Base-by-base conservation (phyloP, 2,888 invertebrate genomes). In the Koerneria pararmatus region DNA sequence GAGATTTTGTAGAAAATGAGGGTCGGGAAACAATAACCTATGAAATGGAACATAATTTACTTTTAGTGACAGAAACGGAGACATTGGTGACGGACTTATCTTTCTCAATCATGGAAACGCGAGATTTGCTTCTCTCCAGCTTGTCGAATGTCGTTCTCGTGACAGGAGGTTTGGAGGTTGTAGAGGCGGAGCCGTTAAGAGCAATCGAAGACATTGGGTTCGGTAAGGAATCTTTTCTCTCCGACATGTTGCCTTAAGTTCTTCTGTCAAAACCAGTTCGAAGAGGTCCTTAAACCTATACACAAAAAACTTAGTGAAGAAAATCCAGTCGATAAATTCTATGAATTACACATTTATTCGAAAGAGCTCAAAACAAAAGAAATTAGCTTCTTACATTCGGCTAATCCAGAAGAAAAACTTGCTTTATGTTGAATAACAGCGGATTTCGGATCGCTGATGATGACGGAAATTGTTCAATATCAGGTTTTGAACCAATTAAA, bases 81-180 rank as follows among this genome's bases (percentile, higher is more conserved):
- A 37, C 34, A 53, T 6, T 37, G 2, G 34, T 32, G 31, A 61
- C 51, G 3, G 49, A 61, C 32, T 49, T n/a, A 24, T 34, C 63
- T 41, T 41, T n/a, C 46, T 15, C 11, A 15, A 24, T 37, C 54
- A 22, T 63, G 63, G n/a, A 53, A 35, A 53, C 63, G 51, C 27
- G 53, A 41, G 73, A 73, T 51, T 75, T 76, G 49, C 70, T 73
- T 56, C 74, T 61, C 51, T 76, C 74, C 46, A 76, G 53, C 67
- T 73, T 76, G 51, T 76, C 76, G 49, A 75, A 75, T 2, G 76
- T 76, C 19, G 76, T 69, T 48, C 72, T 64, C 2, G 74, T 72
- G 4, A 67, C 67, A 4, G 62, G n/a, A 22, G 72, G 70, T 19
- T 41, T 41, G 41, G 8, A 8, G 11, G 41, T 11, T 11, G 41